Evolutionary conservation across 2,888 invertebrate genomes (phyloP), one percentile per base, ranked within the genome.

Genomic region (Lycaena phlaeas): DNA sequence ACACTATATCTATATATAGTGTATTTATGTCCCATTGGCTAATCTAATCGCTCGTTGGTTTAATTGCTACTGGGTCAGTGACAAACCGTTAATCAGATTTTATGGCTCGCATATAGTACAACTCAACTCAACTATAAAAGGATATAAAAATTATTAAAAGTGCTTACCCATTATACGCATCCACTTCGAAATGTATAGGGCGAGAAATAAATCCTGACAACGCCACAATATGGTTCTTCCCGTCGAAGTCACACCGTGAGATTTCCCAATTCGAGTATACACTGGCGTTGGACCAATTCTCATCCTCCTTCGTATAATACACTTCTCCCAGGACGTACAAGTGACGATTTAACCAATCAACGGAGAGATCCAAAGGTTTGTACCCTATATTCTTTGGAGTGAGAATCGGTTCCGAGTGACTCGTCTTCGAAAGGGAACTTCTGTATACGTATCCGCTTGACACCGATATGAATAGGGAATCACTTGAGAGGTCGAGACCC

Each of bases 291-390:
- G 57, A 58, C 46, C 65, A 65, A 31, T 54, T 59, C 6, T 55
- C 51, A 25, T 64, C 65, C 41, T 69, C 69, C 46, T 65, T 69
- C 1, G 63, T 64, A 52, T 89, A 87, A 28, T 86, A 82, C 4
- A 90, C 88, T 69, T 93, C 90, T 0, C 92, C 93, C 18, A 95
- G 86, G 40, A 97, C 87, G 58, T 95, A 97, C 2, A 97, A 81
- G 43, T 93, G 90, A 45, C 91, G 87, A 60, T 94, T 93, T 25
- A 97, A 76, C 97, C 97, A 97, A 69, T 97, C 97, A 0, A 96
- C 88, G 1, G 93, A 91, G 5, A 94, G 61, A 49, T 90, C 90
- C 36, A 90, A 65, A 0, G 94, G 92, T 43, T 86, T 86, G 60
- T 90, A 90, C 36, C 87, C 84, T 7, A 86, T 84, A 36, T 86